phyloP scores from a whole-genome alignment of 2,888 invertebrate species.

The Cosmopolites sordidus region DNA sequence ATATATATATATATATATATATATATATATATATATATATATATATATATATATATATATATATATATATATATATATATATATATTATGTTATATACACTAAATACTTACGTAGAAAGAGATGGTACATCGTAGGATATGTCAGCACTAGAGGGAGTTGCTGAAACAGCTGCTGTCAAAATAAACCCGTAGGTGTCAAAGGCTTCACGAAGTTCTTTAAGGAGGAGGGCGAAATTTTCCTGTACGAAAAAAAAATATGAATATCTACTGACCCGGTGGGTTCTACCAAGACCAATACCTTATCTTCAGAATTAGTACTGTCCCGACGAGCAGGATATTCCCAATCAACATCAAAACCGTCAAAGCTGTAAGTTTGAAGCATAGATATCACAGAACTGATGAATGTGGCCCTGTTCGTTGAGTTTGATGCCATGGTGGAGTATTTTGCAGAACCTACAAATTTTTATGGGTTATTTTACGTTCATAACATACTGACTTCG shows the following conservation, averaged over 20 bases:
- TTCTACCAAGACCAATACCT: slow-evolving; percentile 34
- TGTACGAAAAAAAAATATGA: too few species aligned
- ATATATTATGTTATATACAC: too few species aligned
- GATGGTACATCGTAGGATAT: slow-evolving; percentile 26
- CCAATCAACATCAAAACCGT: slow-evolving; percentile 73
- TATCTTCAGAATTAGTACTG: slow-evolving; percentile 44
- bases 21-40: too few species aligned
- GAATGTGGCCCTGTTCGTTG: slow-evolving; percentile 52
- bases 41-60: too few species aligned
- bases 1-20: too few species aligned
- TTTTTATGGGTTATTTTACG: slow-evolving; percentile 33
- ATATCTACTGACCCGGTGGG: too few species aligned
- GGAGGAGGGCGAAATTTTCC: slow-evolving; percentile 41
- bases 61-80: too few species aligned
- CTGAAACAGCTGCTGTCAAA: slow-evolving; percentile 57
- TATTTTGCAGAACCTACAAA: slow-evolving; percentile 44
- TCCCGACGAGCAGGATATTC: slow-evolving; percentile 63
- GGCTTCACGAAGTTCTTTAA: slow-evolving; percentile 55
- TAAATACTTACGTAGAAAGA: slow-evolving; percentile 24
- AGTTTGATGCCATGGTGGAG: slow-evolving; percentile 49
- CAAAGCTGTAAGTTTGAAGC: slow-evolving; percentile 57
- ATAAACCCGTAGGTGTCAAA: slow-evolving; percentile 53
- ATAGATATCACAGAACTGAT: slow-evolving; percentile 53
- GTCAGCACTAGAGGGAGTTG: slow-evolving; percentile 35
- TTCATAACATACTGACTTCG: too few species aligned